Conservation (phyloP, 37 sponge, comb jelly and placozoan species). For the Amphimedon queenslandica region DNA sequence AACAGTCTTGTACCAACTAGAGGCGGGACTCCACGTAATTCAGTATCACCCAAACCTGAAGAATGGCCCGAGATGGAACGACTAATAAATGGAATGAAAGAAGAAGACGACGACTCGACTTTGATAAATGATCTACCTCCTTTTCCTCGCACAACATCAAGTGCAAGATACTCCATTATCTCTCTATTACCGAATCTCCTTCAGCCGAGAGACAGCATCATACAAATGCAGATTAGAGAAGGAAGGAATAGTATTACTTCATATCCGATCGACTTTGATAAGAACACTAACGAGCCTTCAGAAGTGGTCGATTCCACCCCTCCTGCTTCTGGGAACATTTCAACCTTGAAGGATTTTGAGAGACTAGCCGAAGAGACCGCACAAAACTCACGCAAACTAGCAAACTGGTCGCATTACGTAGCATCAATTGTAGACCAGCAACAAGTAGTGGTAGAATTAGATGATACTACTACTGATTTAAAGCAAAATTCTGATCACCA, state of each 20-base stretch:
- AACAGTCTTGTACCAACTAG: too few species aligned
- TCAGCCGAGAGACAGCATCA: not conserved
- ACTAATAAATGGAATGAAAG: not conserved
- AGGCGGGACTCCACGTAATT: not conserved
- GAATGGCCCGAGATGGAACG: slow-evolving; percentile 37
- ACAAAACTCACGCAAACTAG: slow-evolving; percentile 14
- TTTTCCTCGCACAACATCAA: not conserved
- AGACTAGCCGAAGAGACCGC: slow-evolving; percentile 46
- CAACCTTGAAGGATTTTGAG: slow-evolving; percentile 6
- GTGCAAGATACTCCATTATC: not conserved
- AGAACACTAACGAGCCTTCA: too few species aligned
- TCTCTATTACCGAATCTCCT: not conserved
- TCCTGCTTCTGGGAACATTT: not conserved
- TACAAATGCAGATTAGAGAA: too few species aligned
- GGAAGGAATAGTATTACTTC: too few species aligned
- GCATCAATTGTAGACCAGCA: not conserved
- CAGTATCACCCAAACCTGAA: slow-evolving; percentile 18
- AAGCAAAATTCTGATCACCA: not conserved
- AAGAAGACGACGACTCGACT: not conserved
- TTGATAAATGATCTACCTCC: not conserved
- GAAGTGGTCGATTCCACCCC: not conserved
- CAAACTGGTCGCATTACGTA: slow-evolving; percentile 23
- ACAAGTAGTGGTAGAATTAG: not conserved
- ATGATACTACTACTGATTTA: not conserved
- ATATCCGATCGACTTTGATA: too few species aligned